Evolutionary conservation across 2,797 vertebrate species (phyloP).

Genomic region (Pseudochaenichthys georgianus): DNA sequence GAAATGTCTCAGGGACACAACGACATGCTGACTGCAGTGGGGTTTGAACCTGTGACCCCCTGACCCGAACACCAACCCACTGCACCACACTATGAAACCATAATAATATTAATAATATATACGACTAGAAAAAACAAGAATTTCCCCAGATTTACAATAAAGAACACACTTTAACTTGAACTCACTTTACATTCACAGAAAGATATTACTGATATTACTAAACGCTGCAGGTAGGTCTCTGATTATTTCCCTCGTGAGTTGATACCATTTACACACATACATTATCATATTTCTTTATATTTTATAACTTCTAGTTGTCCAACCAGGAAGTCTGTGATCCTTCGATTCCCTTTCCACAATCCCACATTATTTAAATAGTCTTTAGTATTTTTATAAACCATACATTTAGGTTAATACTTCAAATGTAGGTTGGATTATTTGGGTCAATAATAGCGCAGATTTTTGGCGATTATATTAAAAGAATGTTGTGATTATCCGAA

Average conservation of each 20-base stretch:
- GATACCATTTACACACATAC: not conserved
- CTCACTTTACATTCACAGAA: constrained; percentile 11
- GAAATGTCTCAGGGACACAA: too few relatives aligned
- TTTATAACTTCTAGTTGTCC: not conserved
- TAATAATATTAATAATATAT: not conserved
- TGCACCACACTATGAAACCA: not conserved
- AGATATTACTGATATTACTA: not conserved
- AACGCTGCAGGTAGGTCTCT: not conserved
- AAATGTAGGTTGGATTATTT: not conserved
- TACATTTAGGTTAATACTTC: not conserved
- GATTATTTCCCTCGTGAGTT: not conserved
- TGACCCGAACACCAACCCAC: too few relatives aligned
- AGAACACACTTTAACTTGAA: not conserved
- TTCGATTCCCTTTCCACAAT: not conserved
- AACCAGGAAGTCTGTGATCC: constrained; percentile 4
- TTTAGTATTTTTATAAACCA: not conserved
- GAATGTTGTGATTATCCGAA: not conserved
- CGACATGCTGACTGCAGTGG: too few relatives aligned
- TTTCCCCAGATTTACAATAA: constrained; percentile 15
- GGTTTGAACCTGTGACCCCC: too few relatives aligned
- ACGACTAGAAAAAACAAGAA: not conserved
- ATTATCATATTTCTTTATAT: not conserved
- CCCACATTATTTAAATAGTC: not conserved
- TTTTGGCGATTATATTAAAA: not conserved
- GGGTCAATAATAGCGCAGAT: not conserved